Evolutionary conservation across 2,888 invertebrate species (phyloP).

Genomic region (Lasius platythorax): DNA sequence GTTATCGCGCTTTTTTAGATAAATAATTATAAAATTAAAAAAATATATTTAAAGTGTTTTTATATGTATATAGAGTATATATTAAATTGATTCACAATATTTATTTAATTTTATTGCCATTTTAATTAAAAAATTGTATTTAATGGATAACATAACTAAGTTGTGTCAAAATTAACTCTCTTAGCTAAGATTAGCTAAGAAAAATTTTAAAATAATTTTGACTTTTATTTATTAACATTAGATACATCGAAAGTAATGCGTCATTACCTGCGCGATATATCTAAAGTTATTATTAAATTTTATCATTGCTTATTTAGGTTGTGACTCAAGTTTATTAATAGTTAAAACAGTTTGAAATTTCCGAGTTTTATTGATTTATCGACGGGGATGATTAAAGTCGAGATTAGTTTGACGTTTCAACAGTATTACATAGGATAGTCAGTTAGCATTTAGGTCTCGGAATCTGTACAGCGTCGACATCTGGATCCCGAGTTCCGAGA

Average conservation of each 20-base stretch:
- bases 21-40: not conserved
- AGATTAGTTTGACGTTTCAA: constrained; percentile 13
- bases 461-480: constrained; percentile 65
- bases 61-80: not conserved
- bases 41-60: not conserved
- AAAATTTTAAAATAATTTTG: not conserved
- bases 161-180: not conserved
- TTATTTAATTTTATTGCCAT: not conserved
- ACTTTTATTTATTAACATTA: not conserved
- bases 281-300: not conserved
- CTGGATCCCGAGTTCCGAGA: constrained; percentile 57
- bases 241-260: not conserved
- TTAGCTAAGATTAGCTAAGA: not conserved
- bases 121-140: not conserved
- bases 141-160: not conserved
- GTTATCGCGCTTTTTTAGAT: not conserved
- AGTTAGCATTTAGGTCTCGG: constrained; percentile 18
- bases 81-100: not conserved
- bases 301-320: constrained; percentile 5
- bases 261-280: not conserved
- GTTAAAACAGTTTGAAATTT: not conserved
- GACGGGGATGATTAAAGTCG: not conserved
- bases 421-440: constrained; percentile 1
- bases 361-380: not conserved
- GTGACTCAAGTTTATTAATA: constrained; percentile 17